Evolutionary conservation across 2,888 invertebrate genomes (phyloP), one percentile per base, ranked within the genome.

Genomic region (Salpingus planirostris): DNA sequence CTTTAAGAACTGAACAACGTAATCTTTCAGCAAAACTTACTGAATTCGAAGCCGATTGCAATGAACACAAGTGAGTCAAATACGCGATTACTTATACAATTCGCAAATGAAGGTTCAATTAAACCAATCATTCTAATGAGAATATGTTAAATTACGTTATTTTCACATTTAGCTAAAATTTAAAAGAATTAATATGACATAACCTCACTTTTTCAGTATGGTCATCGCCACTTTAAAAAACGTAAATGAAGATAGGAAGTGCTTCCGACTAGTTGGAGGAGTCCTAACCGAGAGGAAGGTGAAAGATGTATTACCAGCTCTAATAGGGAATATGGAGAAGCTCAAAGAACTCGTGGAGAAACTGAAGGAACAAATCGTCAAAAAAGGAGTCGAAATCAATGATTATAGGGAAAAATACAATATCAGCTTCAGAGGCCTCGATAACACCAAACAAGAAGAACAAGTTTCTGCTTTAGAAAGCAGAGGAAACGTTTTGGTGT

Each of bases 251-350:
- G 75, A 77, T 30, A 77, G 93, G 47, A 90, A 85, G 63, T 96
- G 96, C 64, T 96, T 85, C 64, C 78, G 93, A 54, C 78, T 95
- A 72, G 80, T 96, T 43, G 95, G 95, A 31, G 95, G 95, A 13
- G 86, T 96, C 34, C 69, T 96, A 31, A 89, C 91, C 43, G 93
- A 96, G 67, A 74, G 89, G 49, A 91, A 86, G 7, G 96, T 95
- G 1, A 83, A 80, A 57, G 92, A 90, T 49, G 86, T 96, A 28
- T 66, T 93, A 49, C 95, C 95, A 8, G 82, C 84, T 46, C 69
- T 96, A 39, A 66, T 76, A 42, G 73, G 74, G 44, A 93, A 91
- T 64, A 77, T 76, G 59, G 84, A 87, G 52, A 75, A 86, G 71
- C 70, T 93, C 45, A 74, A 76, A 13, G 80, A 81, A 60, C 74